phyloP scores from a whole-genome alignment of 2,888 invertebrate species.

The Caenorhabditis afra region DNA sequence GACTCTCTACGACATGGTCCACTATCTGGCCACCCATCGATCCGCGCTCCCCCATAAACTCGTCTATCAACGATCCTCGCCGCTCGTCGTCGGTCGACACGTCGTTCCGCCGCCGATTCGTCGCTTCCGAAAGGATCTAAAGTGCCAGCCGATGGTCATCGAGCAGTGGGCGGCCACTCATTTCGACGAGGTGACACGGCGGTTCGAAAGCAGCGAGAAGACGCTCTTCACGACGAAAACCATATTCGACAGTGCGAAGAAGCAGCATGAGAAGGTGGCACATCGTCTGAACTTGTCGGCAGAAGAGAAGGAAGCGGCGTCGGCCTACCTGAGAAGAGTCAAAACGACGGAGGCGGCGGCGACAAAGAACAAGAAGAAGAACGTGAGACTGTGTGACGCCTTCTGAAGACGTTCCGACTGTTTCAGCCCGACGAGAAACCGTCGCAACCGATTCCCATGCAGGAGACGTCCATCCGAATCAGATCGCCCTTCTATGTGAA shows the following conservation, averaged over 20 bases:
- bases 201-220: conserved; percentile 40
- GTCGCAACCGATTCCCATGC: conserved; percentile 22
- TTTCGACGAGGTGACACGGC: conserved; percentile 54
- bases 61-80: conserved; percentile 51
- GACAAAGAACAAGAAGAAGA: not conserved
- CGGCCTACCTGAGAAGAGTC: conserved; percentile 18
- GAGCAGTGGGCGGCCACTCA: conserved; percentile 69
- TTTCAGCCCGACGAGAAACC: conserved; percentile 15
- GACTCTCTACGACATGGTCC: conserved; percentile 68
- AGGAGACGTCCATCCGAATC: conserved; percentile 44
- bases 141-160: conserved; percentile 60
- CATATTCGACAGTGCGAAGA: conserved; percentile 51
- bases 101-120: conserved; percentile 40
- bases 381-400: too few relatives aligned
- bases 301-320: conserved; percentile 12
- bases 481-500: conserved; percentile 45
- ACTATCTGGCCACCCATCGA: conserved; percentile 53
- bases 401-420: too few relatives aligned
- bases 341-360: conserved; percentile 4
- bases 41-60: conserved; percentile 61
- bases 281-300: conserved; percentile 16
- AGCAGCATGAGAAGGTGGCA: conserved; percentile 32
- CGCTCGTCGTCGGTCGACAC: conserved; percentile 33
- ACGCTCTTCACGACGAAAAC: conserved; percentile 46
- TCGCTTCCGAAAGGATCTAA: conserved; percentile 38